These are phyloP conservation scores for Campylomormyrus tamandua DNA, from an alignment of 2,113 vertebrate species.

Conservation along the genomic window DNA sequence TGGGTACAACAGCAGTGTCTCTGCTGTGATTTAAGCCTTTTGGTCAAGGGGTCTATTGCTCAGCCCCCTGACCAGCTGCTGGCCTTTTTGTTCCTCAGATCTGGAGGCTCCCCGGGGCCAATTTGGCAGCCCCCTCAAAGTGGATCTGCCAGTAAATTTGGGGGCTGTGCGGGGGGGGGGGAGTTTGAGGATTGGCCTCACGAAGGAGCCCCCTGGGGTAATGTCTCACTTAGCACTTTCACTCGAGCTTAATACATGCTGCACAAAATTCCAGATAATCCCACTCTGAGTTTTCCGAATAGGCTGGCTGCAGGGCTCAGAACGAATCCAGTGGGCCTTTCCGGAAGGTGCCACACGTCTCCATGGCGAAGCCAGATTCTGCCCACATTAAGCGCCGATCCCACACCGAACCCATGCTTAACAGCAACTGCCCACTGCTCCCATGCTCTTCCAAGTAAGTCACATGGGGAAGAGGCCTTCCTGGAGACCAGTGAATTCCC, in stretches of 20 bases:
- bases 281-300: neutral
- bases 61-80: neutral
- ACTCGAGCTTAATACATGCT: neutral
- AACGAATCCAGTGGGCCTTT: neutral
- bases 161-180: neutral
- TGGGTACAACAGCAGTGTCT: neutral
- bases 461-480: neutral
- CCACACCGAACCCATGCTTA: neutral
- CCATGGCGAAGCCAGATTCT: neutral
- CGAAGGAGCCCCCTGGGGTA: neutral
- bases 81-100: neutral
- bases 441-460: neutral
- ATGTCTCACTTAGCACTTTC: neutral
- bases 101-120: neutral
- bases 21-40: neutral
- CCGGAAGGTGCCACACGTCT: neutral
- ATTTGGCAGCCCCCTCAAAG: neutral
- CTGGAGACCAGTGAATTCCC: neutral
- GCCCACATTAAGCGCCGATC: neutral
- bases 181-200: neutral
- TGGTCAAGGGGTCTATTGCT: neutral
- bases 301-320: neutral
- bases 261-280: slow-evolving; percentile 4
- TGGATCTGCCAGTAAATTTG: neutral
- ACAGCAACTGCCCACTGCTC: neutral